phyloP scores from a whole-genome alignment of 2,888 invertebrate genomes.

The Sericinus montela region DNA sequence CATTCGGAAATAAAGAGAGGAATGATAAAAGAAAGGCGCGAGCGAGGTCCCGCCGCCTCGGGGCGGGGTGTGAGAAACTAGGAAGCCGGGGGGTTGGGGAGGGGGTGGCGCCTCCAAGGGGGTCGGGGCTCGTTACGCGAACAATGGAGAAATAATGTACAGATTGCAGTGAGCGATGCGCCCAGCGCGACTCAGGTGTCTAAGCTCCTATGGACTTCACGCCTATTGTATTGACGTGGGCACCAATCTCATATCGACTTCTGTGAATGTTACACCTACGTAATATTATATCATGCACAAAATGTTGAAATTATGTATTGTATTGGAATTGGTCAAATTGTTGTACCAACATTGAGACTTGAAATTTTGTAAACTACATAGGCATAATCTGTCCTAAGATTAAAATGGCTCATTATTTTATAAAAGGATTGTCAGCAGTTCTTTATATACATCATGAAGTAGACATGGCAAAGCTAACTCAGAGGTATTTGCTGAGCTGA shows the following conservation, averaged over 20 bases:
- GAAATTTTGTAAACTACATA: too few relatives aligned
- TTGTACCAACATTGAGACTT: too few relatives aligned
- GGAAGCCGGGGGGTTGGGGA: constrained; percentile 45
- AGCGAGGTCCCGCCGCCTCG: constrained; percentile 75
- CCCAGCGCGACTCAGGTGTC: constrained; percentile 76
- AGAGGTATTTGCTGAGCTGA: too few relatives aligned
- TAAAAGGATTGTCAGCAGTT: too few relatives aligned
- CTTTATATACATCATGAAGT: too few relatives aligned
- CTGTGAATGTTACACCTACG: not conserved
- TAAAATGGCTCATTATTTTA: too few relatives aligned
- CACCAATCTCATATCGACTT: constrained; percentile 20
- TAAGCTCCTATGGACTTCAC: constrained; percentile 64
- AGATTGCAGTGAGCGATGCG: constrained; percentile 80
- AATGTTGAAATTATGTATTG: too few relatives aligned
- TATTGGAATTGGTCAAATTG: too few relatives aligned
- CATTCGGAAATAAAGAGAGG: constrained; percentile 81
- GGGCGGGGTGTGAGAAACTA: constrained; percentile 74
- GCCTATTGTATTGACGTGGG: constrained; percentile 28
- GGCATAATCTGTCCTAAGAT: too few relatives aligned
- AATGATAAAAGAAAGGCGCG: constrained; percentile 80
- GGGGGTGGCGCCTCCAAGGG: constrained; percentile 40
- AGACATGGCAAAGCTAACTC: too few relatives aligned
- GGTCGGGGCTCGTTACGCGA: constrained; percentile 77
- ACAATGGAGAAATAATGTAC: constrained; percentile 80
- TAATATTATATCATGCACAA: not conserved